Conservation (phyloP, 30 jellyfish, hydroid and myxozoan species). For the Hydractinia symbiolongicarpus region DNA sequence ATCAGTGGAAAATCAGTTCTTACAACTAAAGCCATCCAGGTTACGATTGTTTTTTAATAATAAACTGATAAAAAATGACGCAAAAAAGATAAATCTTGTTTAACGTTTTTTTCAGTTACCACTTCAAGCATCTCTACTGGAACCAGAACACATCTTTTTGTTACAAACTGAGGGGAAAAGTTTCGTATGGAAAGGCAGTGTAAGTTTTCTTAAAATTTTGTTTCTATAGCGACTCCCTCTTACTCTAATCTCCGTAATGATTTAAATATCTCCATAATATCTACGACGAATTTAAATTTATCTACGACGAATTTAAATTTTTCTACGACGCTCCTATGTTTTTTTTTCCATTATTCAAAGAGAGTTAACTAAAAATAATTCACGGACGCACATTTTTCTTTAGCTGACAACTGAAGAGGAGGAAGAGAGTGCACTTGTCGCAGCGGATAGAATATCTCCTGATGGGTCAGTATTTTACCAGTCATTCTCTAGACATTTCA, state of each 20-base stretch:
- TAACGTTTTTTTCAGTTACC: slow-evolving; percentile 36
- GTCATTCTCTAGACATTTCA: not conserved
- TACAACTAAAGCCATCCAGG: slow-evolving; percentile 66
- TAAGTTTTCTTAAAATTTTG: not conserved
- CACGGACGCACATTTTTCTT: not conserved
- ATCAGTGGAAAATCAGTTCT: slow-evolving; percentile 44
- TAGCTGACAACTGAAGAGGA: slow-evolving; percentile 69
- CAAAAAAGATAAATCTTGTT: not conserved
- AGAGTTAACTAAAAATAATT: too few species aligned
- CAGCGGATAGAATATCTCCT: slow-evolving; percentile 72
- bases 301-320: too few species aligned
- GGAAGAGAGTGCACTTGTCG: slow-evolving; percentile 57
- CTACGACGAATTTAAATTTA: too few species aligned
- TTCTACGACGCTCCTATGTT: too few species aligned
- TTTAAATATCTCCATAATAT: too few species aligned
- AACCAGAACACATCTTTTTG: slow-evolving; percentile 62
- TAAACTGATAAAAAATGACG: not conserved
- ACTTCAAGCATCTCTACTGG: slow-evolving; percentile 50
- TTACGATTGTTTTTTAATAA: not conserved
- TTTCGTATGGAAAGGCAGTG: slow-evolving; percentile 81
- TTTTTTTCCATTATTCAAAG: too few species aligned
- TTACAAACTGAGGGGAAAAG: slow-evolving; percentile 34
- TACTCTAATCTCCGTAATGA: too few species aligned
- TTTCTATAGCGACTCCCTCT: too few species aligned
- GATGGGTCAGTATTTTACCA: slow-evolving; percentile 37